Evolutionary conservation across 2,113 vertebrate genomes (phyloP).

Genomic region (Okapia johnstoni): DNA sequence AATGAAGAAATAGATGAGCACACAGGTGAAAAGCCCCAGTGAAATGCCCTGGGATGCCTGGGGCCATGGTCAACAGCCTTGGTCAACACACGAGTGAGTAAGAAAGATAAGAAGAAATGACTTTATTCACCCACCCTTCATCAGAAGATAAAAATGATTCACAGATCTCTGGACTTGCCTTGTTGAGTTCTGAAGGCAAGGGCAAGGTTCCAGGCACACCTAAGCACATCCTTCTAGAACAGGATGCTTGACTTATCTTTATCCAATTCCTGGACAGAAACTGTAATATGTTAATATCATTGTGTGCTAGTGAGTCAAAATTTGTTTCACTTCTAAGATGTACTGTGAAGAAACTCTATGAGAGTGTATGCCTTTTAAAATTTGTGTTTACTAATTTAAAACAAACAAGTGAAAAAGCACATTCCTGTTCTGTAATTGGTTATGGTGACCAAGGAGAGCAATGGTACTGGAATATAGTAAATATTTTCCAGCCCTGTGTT

Average conservation of each 20-base stretch:
- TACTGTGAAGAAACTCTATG: neutral
- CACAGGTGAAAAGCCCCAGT: neutral
- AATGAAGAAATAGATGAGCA: neutral
- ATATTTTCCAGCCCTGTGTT: conserved; percentile 59
- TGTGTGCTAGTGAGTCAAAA: neutral
- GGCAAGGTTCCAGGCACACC: neutral
- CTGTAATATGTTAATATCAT: neutral
- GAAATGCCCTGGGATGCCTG: neutral
- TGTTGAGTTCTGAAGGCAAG: neutral
- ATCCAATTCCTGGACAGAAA: neutral
- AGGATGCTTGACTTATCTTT: neutral
- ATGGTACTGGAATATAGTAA: neutral
- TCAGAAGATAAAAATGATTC: neutral
- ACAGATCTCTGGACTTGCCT: neutral
- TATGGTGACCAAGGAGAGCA: neutral
- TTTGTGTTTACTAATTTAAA: neutral
- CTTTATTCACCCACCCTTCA: neutral
- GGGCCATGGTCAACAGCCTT: neutral
- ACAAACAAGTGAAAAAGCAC: neutral
- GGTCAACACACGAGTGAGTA: neutral
- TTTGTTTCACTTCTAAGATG: conserved; percentile 6
- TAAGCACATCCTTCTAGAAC: neutral
- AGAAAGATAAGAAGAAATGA: neutral
- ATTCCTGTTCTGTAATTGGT: neutral
- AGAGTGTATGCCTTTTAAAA: neutral